Percentiles rank a stretch among this genome's conserved stretches.
Conservation (phyloP, 2,113 vertebrate species). For the Australoheros scitulus region DNA sequence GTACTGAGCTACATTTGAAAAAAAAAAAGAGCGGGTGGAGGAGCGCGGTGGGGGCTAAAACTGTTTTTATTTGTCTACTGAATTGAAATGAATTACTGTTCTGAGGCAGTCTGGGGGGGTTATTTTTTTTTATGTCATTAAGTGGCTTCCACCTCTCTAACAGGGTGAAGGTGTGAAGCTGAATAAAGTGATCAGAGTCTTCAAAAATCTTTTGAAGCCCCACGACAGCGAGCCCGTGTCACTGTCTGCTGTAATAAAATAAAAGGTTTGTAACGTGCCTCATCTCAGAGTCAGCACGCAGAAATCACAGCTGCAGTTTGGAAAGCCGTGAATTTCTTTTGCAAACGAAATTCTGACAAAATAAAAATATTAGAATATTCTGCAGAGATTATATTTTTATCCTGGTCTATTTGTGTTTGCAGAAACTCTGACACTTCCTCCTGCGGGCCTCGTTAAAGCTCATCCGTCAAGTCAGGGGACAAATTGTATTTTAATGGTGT, state of each 20-base stretch:
- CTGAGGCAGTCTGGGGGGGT: neutral
- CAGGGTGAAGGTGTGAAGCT: neutral
- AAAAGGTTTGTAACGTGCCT: neutral
- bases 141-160: neutral
- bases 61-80: neutral
- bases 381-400: neutral
- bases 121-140: neutral
- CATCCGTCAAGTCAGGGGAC: neutral
- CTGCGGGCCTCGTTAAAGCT: neutral
- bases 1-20: neutral
- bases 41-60: neutral
- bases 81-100: neutral
- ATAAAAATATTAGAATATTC: neutral
- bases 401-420: rapidly evolving
- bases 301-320: neutral
- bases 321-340: rapidly evolving
- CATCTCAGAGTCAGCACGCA: neutral
- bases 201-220: neutral
- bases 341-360: neutral
- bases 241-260: neutral
- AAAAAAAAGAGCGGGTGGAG: neutral
- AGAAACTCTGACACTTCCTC: neutral
- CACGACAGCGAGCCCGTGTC: neutral
- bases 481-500: neutral
- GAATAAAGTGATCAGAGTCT: neutral